phyloP scores from a whole-genome alignment of 2,888 invertebrate species.

The Agriopis marginaria region DNA sequence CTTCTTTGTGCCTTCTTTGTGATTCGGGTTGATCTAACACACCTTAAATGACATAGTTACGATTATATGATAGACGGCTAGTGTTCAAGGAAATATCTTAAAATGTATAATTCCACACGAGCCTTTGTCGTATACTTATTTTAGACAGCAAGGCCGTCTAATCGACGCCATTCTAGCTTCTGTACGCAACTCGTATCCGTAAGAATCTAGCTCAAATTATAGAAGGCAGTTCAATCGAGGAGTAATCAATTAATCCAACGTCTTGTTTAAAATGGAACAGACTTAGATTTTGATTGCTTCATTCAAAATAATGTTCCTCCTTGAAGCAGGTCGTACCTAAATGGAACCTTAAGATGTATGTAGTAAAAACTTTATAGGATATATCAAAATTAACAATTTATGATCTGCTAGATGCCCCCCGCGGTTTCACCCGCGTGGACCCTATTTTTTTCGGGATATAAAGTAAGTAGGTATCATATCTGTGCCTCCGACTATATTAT shows the following conservation, averaged over 20 bases:
- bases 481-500: too few relatives aligned
- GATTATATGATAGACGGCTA: not conserved
- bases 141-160: slow-evolving; percentile 21
- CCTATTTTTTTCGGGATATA: too few relatives aligned
- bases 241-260: not conserved
- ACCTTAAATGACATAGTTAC: not conserved
- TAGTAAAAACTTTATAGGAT: too few relatives aligned
- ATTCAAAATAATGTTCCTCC: not conserved
- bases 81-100: slow-evolving; percentile 19
- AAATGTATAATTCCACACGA: slow-evolving; percentile 13
- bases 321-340: too few relatives aligned
- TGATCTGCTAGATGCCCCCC: too few relatives aligned
- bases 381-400: too few relatives aligned
- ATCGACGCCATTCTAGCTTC: slow-evolving; percentile 6
- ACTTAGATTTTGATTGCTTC: not conserved
- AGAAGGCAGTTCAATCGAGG: not conserved
- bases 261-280: not conserved
- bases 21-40: not conserved
- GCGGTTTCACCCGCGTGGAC: too few relatives aligned
- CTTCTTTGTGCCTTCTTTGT: too few relatives aligned
- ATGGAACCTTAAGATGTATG: too few relatives aligned
- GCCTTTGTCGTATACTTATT: slow-evolving; percentile 17
- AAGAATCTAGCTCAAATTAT: slow-evolving; percentile 7
- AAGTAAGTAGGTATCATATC: too few relatives aligned
- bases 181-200: slow-evolving; percentile 3